Conservation (phyloP, 2,113 vertebrate genomes). For the Odontesthes bonariensis region DNA sequence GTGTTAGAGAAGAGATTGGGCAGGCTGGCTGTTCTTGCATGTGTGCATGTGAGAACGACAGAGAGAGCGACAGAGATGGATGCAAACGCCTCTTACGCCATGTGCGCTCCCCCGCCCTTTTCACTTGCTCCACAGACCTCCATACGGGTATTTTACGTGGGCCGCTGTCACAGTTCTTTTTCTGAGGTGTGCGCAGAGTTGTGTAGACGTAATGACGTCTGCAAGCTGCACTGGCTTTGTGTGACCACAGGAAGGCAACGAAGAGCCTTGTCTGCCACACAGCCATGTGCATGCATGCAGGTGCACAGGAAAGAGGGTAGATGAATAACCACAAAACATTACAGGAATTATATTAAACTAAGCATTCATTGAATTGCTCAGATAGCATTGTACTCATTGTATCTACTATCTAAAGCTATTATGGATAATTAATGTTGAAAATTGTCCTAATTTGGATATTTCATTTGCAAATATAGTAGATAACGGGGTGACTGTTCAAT, state of each 20-base stretch:
- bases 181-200: slow-evolving; percentile 14
- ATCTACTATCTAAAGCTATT: no score
- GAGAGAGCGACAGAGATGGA: background rate
- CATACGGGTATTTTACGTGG: slow-evolving; percentile 72
- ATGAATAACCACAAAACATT: slow-evolving; percentile 20
- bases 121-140: slow-evolving; percentile 71
- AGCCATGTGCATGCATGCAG: slow-evolving; percentile 41
- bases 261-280: slow-evolving; percentile 67
- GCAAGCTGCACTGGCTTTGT: slow-evolving; percentile 65
- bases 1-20: background rate
- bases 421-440: no score
- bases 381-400: background rate
- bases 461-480: no score
- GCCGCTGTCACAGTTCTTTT: slow-evolving; percentile 28
- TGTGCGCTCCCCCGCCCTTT: slow-evolving; percentile 55
- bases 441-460: no score
- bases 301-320: background rate
- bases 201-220: slow-evolving; percentile 25
- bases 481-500: background rate
- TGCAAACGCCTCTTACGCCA: slow-evolving; percentile 9
- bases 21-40: background rate
- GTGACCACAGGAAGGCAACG: slow-evolving; percentile 80
- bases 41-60: background rate
- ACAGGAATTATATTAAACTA: background rate
- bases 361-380: background rate